phyloP scores from a whole-genome alignment of 2,888 invertebrate species.

The Lochmaea capreae region DNA sequence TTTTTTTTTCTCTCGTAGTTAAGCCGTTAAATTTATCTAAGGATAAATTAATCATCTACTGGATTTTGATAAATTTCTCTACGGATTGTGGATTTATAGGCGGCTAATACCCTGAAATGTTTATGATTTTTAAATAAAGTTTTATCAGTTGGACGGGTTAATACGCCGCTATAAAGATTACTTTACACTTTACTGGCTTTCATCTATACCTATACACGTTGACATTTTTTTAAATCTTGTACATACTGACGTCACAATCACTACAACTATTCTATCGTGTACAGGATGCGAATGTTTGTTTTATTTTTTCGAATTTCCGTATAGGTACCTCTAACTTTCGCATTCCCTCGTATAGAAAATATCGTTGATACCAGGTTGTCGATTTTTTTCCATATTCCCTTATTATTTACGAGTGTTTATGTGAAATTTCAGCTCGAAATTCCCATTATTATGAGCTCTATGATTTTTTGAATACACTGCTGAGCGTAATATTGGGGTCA shows the following conservation, averaged over 20 bases:
- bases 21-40: slow-evolving; percentile 15
- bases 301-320: no score
- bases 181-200: neutral
- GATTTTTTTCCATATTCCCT: no score
- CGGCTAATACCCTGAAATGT: slow-evolving; percentile 26
- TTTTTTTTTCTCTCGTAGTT: neutral
- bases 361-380: no score
- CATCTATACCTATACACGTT: slow-evolving; percentile 4
- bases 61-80: slow-evolving; percentile 27
- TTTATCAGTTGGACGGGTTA: slow-evolving; percentile 24
- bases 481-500: no score
- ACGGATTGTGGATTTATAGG: slow-evolving; percentile 29
- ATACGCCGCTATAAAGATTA: slow-evolving; percentile 20
- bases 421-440: no score
- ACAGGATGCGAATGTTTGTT: no score
- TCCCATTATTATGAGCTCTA: no score
- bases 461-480: no score
- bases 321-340: no score
- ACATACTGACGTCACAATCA: neutral
- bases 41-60: slow-evolving; percentile 28
- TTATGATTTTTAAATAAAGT: slow-evolving; percentile 33
- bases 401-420: no score
- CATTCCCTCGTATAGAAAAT: no score
- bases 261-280: no score
- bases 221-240: neutral